Evolutionary conservation across 2,888 invertebrate species (phyloP).

Genomic region (Tribolium freemani): DNA sequence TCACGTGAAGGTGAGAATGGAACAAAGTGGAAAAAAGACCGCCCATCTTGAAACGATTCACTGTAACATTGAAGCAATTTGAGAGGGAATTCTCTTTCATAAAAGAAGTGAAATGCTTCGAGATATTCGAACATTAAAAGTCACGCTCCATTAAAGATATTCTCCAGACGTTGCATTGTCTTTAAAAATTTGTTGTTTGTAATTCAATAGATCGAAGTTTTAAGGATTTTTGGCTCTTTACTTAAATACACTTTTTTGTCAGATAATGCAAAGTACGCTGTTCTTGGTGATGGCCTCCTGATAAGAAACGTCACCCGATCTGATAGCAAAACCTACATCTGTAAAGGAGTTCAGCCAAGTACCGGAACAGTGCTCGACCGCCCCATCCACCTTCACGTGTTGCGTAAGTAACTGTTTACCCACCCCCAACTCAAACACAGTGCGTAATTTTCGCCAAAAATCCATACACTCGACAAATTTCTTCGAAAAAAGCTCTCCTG

Average conservation of each 20-base stretch:
- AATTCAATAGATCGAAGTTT: constrained; percentile 28
- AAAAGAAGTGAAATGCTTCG: constrained; percentile 39
- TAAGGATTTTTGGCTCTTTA: neutral
- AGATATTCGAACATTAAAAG: constrained; percentile 44
- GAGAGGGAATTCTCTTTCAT: constrained; percentile 38
- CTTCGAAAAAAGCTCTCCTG: neutral
- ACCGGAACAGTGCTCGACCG: constrained; percentile 71
- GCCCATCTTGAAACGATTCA: constrained; percentile 32
- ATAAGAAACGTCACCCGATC: constrained; percentile 71
- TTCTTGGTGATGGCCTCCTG: constrained; percentile 71
- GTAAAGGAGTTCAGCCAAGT: constrained; percentile 72
- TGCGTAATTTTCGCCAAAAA: constrained; percentile 24
- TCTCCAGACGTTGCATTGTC: constrained; percentile 33
- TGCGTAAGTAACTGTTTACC: constrained; percentile 70
- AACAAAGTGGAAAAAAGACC: constrained; percentile 12
- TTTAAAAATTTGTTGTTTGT: constrained; percentile 40
- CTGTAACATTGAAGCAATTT: constrained; percentile 38
- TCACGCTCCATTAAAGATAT: constrained; percentile 45
- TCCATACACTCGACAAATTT: constrained; percentile 21
- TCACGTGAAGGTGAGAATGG: constrained; percentile 9
- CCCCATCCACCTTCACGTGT: constrained; percentile 72
- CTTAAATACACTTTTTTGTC: constrained; percentile 44
- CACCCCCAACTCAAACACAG: neutral
- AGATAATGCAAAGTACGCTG: constrained; percentile 66
- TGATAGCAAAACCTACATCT: constrained; percentile 73